These are phyloP conservation scores for Cephus nigrinus DNA, from an alignment of 2,888 invertebrate species.

Conservation along the genomic window DNA sequence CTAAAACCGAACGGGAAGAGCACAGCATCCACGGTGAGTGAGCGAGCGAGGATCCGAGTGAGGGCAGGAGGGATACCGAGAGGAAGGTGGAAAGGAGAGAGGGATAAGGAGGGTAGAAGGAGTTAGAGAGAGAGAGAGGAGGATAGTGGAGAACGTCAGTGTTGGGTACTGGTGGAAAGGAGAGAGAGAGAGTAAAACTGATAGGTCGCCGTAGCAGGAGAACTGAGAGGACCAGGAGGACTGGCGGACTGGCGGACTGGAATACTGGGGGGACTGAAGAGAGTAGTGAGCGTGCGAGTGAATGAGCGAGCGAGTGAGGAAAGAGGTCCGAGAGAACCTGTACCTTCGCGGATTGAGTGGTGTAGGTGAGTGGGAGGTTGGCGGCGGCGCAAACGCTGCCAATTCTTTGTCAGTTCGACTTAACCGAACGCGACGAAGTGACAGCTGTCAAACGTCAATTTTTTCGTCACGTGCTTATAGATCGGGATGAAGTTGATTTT, in stretches of 20 bases:
- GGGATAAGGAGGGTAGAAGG: conserved; percentile 8
- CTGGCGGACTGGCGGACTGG: no score
- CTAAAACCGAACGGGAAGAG: conserved; percentile 14
- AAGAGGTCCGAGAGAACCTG: background rate
- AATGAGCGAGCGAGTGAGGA: conserved; percentile 5
- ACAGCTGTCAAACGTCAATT: background rate
- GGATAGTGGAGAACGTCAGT: no score
- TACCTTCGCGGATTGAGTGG: conserved; percentile 7
- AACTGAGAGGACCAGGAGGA: no score
- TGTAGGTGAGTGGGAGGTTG: conserved; percentile 8
- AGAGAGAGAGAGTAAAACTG: no score
- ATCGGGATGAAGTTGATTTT: background rate
- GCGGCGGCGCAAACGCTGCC: conserved; percentile 4
- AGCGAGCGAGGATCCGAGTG: conserved; percentile 14
- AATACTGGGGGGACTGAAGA: background rate
- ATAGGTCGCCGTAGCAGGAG: no score
- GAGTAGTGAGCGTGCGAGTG: conserved; percentile 5
- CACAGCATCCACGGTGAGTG: conserved; percentile 14
- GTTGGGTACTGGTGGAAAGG: no score
- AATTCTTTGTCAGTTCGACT: background rate
- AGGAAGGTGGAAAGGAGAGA: background rate
- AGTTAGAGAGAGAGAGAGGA: conserved; percentile 21
- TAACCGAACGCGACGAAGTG: background rate
- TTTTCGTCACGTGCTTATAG: background rate
- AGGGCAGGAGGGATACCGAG: conserved; percentile 13